phyloP scores from a whole-genome alignment of 2,113 vertebrate genomes.

The Cryptomyrus ogoouensis region DNA sequence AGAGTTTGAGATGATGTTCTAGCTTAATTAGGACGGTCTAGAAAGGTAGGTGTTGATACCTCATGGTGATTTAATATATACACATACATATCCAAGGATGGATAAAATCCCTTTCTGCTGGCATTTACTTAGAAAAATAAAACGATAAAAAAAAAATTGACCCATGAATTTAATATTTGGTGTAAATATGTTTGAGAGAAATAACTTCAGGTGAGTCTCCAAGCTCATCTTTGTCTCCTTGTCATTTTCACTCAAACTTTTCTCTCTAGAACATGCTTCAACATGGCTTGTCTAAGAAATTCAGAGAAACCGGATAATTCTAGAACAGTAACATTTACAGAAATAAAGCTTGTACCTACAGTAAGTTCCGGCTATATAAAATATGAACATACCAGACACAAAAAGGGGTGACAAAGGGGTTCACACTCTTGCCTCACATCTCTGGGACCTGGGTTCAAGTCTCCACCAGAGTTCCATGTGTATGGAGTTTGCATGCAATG shows the following conservation, averaged over 20 bases:
- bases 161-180: neutral
- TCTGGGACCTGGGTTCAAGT: no score
- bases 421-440: no score
- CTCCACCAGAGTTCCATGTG: no score
- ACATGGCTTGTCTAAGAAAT: neutral
- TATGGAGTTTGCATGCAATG: no score
- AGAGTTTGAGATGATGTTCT: neutral
- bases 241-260: neutral
- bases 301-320: neutral
- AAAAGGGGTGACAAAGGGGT: no score
- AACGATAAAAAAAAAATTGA: neutral
- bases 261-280: neutral
- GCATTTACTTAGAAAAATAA: neutral
- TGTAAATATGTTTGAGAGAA: neutral
- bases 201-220: neutral
- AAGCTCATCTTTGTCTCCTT: neutral
- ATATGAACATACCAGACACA: neutral
- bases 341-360: neutral
- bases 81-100: neutral
- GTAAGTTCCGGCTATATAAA: neutral
- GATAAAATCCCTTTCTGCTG: neutral
- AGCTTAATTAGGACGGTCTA: conserved; percentile 12
- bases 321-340: neutral
- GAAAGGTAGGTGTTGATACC: neutral
- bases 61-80: neutral